Evolutionary conservation across 2,797 vertebrate genomes (phyloP).

Genomic region (Alectoris magna): DNA sequence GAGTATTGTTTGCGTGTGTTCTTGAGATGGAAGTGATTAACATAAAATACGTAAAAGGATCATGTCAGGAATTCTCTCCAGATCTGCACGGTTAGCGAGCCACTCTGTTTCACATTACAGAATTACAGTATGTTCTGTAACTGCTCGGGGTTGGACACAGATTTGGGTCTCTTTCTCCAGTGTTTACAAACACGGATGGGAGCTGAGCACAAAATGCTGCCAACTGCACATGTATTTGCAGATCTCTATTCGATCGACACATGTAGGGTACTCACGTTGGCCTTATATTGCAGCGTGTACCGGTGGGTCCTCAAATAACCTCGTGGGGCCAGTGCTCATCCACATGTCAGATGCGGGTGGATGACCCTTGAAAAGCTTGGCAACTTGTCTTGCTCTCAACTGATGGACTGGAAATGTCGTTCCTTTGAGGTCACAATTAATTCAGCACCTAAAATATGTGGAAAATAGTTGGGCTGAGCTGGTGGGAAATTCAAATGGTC

Average conservation of each 20-base stretch:
- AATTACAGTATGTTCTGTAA: conserved; percentile 78
- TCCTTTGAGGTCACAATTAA: conserved; percentile 21
- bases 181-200: conserved; percentile 77
- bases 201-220: conserved; percentile 58
- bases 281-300: background rate
- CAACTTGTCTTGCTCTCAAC: conserved; percentile 32
- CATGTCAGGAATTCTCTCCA: conserved; percentile 79
- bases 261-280: conserved; percentile 8
- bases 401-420: background rate
- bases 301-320: conserved; percentile 28
- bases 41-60: conserved; percentile 79
- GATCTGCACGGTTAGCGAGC: conserved; percentile 69
- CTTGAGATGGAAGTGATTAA: conserved; percentile 83
- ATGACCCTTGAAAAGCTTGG: background rate
- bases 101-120: conserved; percentile 80
- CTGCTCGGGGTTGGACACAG: conserved; percentile 72
- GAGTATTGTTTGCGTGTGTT: conserved; percentile 78
- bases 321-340: background rate
- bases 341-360: conserved; percentile 1
- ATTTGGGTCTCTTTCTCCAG: conserved; percentile 67
- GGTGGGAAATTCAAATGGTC: conserved; percentile 29
- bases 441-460: conserved; percentile 34
- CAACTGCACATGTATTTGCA: conserved; percentile 58
- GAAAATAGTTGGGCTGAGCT: background rate
- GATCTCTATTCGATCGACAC: conserved; percentile 12